A percentile compares a stretch with the other conserved stretches of the same genome.
phyloP scores from a whole-genome alignment of 2,113 vertebrate genomes.

The Rhinichthys klamathensis region DNA sequence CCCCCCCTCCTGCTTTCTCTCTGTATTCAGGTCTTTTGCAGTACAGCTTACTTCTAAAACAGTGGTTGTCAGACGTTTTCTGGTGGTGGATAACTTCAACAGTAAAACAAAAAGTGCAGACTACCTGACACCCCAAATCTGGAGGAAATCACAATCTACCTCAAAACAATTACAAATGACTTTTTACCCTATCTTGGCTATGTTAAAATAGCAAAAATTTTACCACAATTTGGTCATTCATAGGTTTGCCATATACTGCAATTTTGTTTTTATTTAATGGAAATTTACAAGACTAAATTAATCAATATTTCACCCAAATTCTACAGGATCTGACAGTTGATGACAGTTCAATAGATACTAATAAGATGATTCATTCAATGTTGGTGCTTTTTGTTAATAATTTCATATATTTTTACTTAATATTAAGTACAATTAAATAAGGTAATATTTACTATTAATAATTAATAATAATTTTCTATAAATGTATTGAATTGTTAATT shows the following conservation, averaged over 20 bases:
- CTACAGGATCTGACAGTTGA: no score
- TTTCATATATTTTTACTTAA: background rate
- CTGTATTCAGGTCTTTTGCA: conserved; percentile 40
- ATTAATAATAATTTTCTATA: background rate
- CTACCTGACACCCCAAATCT: background rate
- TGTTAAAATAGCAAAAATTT: background rate
- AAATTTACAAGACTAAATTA: no score
- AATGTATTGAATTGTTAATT: background rate
- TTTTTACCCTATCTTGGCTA: background rate
- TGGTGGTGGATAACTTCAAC: background rate
- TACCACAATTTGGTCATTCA: background rate
- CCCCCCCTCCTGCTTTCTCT: conserved; percentile 24
- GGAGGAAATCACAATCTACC: background rate
- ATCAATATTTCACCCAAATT: no score
- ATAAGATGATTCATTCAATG: no score
- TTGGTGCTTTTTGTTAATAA: background rate
- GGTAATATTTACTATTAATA: background rate
- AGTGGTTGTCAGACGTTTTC: background rate
- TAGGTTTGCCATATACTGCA: background rate
- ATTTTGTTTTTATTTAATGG: background rate
- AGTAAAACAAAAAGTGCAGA: background rate
- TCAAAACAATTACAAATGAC: background rate
- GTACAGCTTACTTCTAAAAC: conserved; percentile 17
- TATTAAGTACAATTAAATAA: background rate
- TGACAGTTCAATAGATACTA: no score